Percentiles rank a stretch among this genome's conserved stretches.
Evolutionary conservation across 2,888 invertebrate species (phyloP).

Genomic region (Drosophila nigricruria): DNA sequence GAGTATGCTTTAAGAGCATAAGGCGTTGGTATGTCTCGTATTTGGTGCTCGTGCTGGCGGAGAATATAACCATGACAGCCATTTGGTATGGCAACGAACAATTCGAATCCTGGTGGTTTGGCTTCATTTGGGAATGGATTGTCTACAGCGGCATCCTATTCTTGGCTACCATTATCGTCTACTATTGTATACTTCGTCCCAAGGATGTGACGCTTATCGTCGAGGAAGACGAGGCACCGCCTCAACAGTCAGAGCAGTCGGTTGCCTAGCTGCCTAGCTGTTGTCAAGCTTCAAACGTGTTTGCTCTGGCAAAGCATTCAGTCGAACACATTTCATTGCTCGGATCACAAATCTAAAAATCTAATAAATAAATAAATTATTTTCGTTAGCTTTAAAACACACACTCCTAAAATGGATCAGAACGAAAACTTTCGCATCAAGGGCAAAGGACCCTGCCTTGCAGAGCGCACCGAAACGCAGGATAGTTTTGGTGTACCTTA

Average conservation of each 20-base stretch:
- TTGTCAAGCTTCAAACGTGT: conserved; percentile 37
- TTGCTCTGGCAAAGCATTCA: conserved; percentile 46
- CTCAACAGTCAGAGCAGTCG: conserved; percentile 19
- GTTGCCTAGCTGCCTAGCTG: conserved; percentile 53
- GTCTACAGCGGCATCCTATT: conserved; percentile 87
- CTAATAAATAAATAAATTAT: conserved; percentile 59
- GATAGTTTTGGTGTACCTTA: conserved; percentile 64
- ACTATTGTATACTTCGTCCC: conserved; percentile 88
- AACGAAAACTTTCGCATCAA: conserved; percentile 43
- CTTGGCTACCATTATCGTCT: conserved; percentile 88
- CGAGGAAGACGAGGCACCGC: conserved; percentile 57
- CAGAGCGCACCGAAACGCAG: conserved; percentile 57
- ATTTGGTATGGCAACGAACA: conserved; percentile 88
- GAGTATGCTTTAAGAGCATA: conserved; percentile 91
- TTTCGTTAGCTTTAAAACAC: conserved; percentile 38
- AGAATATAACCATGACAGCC: conserved; percentile 90
- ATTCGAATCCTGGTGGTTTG: conserved; percentile 90
- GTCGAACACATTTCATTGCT: conserved; percentile 23
- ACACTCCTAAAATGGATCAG: conserved; percentile 14
- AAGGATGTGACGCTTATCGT: conserved; percentile 86
- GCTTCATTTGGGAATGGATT: conserved; percentile 88
- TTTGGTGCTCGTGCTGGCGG: conserved; percentile 88
- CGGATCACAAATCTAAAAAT: conserved; percentile 2
- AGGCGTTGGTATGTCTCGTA: conserved; percentile 90
- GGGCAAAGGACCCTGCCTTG: conserved; percentile 42